phyloP scores from a whole-genome alignment of 2,888 invertebrate genomes.

The Darwinula stevensoni region DNA sequence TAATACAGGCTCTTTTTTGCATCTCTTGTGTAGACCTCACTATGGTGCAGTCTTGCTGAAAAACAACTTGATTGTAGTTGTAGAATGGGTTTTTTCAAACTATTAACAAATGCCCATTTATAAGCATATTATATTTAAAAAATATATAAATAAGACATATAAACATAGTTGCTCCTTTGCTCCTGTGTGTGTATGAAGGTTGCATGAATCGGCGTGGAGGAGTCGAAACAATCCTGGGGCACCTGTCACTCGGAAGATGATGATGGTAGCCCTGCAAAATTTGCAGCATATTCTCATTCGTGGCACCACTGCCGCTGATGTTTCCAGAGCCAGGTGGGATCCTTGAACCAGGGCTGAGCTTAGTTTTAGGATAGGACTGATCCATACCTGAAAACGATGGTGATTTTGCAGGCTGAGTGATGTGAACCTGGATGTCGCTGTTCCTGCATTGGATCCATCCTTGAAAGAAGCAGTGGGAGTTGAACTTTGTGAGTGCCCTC shows the following conservation, averaged over 20 bases:
- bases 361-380: background rate
- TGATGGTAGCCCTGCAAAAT: slow-evolving; percentile 78
- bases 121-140: too few species aligned
- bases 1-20: too few species aligned
- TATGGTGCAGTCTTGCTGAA: too few species aligned
- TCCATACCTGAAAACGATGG: slow-evolving; percentile 1
- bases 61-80: too few species aligned
- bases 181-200: too few species aligned
- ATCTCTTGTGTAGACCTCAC: too few species aligned
- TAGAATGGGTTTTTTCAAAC: too few species aligned
- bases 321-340: slow-evolving; percentile 13
- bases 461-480: slow-evolving; percentile 42
- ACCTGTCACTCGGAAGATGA: slow-evolving; percentile 33
- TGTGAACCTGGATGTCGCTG: slow-evolving; percentile 52
- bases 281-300: slow-evolving; percentile 47
- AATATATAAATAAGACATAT: too few species aligned
- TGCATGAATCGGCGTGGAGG: slow-evolving; percentile 53
- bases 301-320: slow-evolving; percentile 30
- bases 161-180: too few species aligned
- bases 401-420: slow-evolving; percentile 28
- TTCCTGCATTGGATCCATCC: slow-evolving; percentile 23
- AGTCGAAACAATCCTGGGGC: slow-evolving; percentile 24
- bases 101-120: too few species aligned
- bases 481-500: slow-evolving; percentile 57
- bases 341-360: slow-evolving; percentile 3